These are phyloP conservation scores for Uloborus diversus DNA, from an alignment of 1,140 invertebrate genomes.

Conservation along the genomic window DNA sequence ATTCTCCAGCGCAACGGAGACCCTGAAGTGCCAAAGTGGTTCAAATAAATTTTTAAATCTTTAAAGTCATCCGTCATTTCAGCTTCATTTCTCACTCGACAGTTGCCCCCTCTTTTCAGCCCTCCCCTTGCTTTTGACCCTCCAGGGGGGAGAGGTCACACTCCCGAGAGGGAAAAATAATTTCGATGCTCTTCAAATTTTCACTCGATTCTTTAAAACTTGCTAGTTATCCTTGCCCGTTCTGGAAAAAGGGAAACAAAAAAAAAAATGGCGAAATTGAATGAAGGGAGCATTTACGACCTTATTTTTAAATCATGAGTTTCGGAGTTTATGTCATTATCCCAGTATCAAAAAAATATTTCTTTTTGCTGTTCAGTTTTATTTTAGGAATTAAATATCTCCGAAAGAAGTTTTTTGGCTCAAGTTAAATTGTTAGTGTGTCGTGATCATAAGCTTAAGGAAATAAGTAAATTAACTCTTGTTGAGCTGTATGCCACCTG, in stretches of 20 bases:
- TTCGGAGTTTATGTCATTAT: too few relatives aligned
- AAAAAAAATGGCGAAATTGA: background rate
- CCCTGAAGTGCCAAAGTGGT: slow-evolving; percentile 17
- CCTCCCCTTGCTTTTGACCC: background rate
- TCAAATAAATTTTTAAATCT: slow-evolving; percentile 57
- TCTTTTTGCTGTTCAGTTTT: too few relatives aligned
- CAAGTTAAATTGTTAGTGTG: too few relatives aligned
- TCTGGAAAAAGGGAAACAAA: background rate
- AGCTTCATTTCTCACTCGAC: slow-evolving; percentile 48
- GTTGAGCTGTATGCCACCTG: too few relatives aligned
- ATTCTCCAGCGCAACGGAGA: background rate
- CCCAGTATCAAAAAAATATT: too few relatives aligned
- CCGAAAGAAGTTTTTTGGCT: too few relatives aligned
- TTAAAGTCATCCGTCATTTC: slow-evolving; percentile 54
- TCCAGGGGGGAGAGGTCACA: background rate
- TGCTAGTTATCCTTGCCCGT: too few relatives aligned
- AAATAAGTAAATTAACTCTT: too few relatives aligned
- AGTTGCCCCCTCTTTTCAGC: slow-evolving; percentile 10
- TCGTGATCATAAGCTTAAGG: too few relatives aligned
- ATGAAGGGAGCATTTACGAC: background rate
- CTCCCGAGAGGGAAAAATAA: slow-evolving; percentile 10
- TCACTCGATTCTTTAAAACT: too few relatives aligned
- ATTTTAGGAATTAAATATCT: too few relatives aligned
- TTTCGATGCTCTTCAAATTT: slow-evolving; percentile 5
- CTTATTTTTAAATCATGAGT: slow-evolving; percentile 9